Evolutionary conservation across 1,140 invertebrate species (phyloP).

Genomic region (Scaptomyza hsui): DNA sequence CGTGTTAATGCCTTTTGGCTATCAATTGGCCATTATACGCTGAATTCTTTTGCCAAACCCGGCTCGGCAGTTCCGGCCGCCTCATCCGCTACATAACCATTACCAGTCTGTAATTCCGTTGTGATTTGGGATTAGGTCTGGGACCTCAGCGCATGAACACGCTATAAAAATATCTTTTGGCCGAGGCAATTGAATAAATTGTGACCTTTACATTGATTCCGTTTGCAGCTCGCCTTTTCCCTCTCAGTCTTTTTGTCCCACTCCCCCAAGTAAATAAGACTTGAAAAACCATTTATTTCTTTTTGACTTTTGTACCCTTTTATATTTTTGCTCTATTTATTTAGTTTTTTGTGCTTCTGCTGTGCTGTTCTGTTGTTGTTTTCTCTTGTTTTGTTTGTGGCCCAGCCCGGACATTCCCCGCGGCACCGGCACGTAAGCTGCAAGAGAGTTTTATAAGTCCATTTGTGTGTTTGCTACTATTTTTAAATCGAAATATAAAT

Average conservation of each 20-base stretch:
- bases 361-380: slow-evolving; percentile 13
- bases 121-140: slow-evolving; percentile 80
- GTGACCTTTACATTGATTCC: slow-evolving; percentile 82
- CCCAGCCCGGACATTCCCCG: slow-evolving; percentile 6
- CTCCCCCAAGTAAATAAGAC: slow-evolving; percentile 69
- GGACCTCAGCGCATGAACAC: slow-evolving; percentile 66
- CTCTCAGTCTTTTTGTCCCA: slow-evolving; percentile 4
- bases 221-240: slow-evolving; percentile 8
- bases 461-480: slow-evolving; percentile 73
- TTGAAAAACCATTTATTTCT: slow-evolving; percentile 78
- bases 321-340: slow-evolving; percentile 12
- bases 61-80: slow-evolving; percentile 26
- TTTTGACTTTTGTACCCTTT: slow-evolving; percentile 77
- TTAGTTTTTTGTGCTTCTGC: slow-evolving; percentile 11
- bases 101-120: slow-evolving; percentile 80
- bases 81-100: slow-evolving; percentile 75
- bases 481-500: slow-evolving; percentile 81
- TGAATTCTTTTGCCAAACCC: slow-evolving; percentile 50
- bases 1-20: slow-evolving; percentile 82
- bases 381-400: slow-evolving; percentile 10
- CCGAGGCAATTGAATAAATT: slow-evolving; percentile 81
- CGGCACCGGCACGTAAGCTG: slow-evolving; percentile 60
- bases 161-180: slow-evolving; percentile 76
- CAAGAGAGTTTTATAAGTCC: slow-evolving; percentile 74
- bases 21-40: slow-evolving; percentile 82